Evolutionary conservation across 2,113 vertebrate species (phyloP), one percentile per base, ranked within the genome.

Genomic region (Rissa tridactyla): DNA sequence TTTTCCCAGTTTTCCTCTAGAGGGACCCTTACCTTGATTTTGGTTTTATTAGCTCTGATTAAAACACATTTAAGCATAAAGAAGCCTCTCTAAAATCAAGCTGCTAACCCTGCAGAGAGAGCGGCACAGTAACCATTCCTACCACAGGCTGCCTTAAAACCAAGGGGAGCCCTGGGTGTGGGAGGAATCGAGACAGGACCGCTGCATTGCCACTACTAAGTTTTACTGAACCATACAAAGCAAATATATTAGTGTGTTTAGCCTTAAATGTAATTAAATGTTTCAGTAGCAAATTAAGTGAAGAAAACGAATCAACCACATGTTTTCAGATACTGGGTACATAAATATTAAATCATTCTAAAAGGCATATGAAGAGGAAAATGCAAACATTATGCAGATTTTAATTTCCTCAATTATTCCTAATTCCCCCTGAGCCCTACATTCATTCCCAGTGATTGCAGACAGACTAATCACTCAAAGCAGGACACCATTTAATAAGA

Each of bases 281-380:
- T 95, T 97, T 97, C 96, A 96, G 91, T 97, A 96, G 96, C 91
- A 97, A 97, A 97, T 95, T 97, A 97, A 98, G 96, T 93, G 92
- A 94, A 97, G 96, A 97, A 97, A 95, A 97, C 93, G 94, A 98
- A 97, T 97, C 97, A 97, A 79, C 83, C 93, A 96, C 88, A 97
- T 96, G 88, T 92, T 96, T 97, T 92, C 90, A 97, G 97, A 86
- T 94, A 97, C 85, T 96, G 96, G 91, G 91, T 97, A 95, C 94
- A 97, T 97, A 90, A 92, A 91, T 94, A 96, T 90, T 96, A 94
- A 94, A 89, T 89, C 77, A 75, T 95, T 95, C 55, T 77, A 96
- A 93, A 91, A 95, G 86, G 92, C 91, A 66, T 96, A 97, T 73
- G 82, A 96, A 96, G 93, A 97, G 92, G 92, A 92, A 97, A 98